phyloP scores from a whole-genome alignment of 2,113 vertebrate species.

The Hippocampus comes region DNA sequence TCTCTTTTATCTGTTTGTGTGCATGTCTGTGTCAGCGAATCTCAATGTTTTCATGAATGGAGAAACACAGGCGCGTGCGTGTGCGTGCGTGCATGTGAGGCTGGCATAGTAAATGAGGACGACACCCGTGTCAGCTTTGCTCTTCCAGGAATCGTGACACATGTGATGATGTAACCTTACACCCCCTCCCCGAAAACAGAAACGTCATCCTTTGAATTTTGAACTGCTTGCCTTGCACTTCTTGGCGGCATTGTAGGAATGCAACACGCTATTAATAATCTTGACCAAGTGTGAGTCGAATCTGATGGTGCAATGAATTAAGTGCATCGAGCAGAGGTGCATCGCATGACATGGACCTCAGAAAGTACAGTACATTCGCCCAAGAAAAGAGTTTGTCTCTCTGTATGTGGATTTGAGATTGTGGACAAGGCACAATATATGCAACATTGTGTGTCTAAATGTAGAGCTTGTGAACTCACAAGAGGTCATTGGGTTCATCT shows the following conservation, averaged over 20 bases:
- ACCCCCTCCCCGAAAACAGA: conserved; percentile 12
- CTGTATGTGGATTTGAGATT: conserved; percentile 11
- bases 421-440: conserved; percentile 22
- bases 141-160: conserved; percentile 26
- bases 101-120: conserved; percentile 12
- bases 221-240: conserved; percentile 60
- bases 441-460: conserved; percentile 6
- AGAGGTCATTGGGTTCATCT: conserved; percentile 42
- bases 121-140: conserved; percentile 17
- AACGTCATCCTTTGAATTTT: conserved; percentile 48
- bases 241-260: conserved; percentile 57
- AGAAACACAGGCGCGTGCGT: conserved; percentile 4
- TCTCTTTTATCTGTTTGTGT: conserved; percentile 37
- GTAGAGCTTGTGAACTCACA: conserved; percentile 25
- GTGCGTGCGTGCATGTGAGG: conserved; percentile 9
- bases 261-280: conserved; percentile 69
- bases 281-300: conserved; percentile 24
- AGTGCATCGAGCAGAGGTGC: conserved; percentile 54
- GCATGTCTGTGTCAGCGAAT: conserved; percentile 28
- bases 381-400: not conserved
- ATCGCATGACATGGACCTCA: conserved; percentile 55
- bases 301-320: conserved; percentile 34
- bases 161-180: conserved; percentile 44
- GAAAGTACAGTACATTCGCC: conserved; percentile 3
- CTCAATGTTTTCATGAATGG: conserved; percentile 40